Evolutionary conservation across 1,140 invertebrate species (phyloP), one percentile per base, ranked within the genome.

Genomic region (Drosophila orena): DNA sequence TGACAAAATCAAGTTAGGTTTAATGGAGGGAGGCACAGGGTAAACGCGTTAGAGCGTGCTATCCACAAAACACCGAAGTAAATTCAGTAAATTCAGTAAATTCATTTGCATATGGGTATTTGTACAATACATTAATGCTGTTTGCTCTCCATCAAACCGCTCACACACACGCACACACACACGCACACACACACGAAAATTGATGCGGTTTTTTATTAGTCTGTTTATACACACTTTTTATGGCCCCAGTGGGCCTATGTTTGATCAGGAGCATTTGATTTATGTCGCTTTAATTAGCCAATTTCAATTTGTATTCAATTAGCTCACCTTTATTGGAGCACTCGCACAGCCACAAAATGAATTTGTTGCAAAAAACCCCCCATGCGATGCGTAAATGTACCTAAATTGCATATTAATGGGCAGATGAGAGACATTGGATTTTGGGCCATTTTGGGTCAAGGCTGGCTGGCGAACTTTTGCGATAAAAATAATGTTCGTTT

Each of bases 81-180:
- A 46, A 44, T 44, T 43, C 54, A 49, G 59, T 46, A 75, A 46
- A 44, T 44, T 43, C 54, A 49, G 59, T 46, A 75, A 62, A 81
- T 59, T 74, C 62, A 89, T 88, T 83, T 88, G 68, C 77, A 88
- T 88, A 80, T 83, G 61, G 55, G 64, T 74, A 86, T 86, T 86
- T 78, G 83, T 66, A 77, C 50, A 73, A 85, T 64, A 66, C 66
- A 54, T 81, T 79, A 81, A 85, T 80, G 62, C 71, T 71, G 66
- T 76, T 76, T 81, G 81, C 66, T 79, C 74, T 75, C 60, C 54
- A 75, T 76, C 61, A 75, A 77, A 62, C 57, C 42, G 42, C 74
- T 72, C 68, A 69, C 60, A 81, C 72, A 80, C 60, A 30, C 27
- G 3, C 24, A 27, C 24, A 27, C 24, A 27, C 24, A 57, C 53